Base-by-base conservation (phyloP, 1,140 invertebrate genomes). In the Lordiphosa mommai region DNA sequence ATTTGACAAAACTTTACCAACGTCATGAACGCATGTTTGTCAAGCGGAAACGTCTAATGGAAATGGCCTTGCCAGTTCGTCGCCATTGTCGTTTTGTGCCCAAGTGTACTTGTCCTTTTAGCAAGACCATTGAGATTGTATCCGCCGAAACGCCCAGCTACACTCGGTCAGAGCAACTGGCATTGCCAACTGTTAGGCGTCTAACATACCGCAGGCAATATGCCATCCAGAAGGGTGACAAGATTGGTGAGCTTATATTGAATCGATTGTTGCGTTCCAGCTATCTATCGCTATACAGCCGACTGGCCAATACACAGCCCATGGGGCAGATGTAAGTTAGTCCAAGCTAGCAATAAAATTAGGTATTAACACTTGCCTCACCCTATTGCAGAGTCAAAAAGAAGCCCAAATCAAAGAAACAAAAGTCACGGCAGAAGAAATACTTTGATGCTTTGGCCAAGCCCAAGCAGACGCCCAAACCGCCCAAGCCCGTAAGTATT, bases 121-220 rank as follows among this genome's bases (percentile, higher is more conserved):
- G 52, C 10, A 87, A 86, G 27, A 55, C 60, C 1, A 74, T 87
- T 6, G 51, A 87, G 30, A 66, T 87, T 4, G 61, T 77, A 2
- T 61, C 51, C 5, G 60, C 68, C 4, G 63, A 64, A 10, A 6
- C 17, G 4, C 61, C 72, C 2, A 43, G 29, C 0, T 33, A 85
- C 14, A 87, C 85, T 0, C 72, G 85, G 8, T 87, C 85, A 9
- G 85, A 87, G 29, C 85, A 85, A 37, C 36, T 87, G 17, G 72
- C 85, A 1, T 55, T 85, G 53, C 85, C 85, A 1, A 27, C 51
- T 0, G 65, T 82, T 0, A 64, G 64, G 14, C 58, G 76, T 2
- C 52, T 82, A 13, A 59, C 70, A 4, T 3, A 49, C 3, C 56
- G 72, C 0, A 32, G 63, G 0, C n/a, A 41, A 2, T 6, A 47